A percentile compares a stretch with the other conserved stretches of the same genome.
These are phyloP conservation scores for Vireo altiloquus DNA, from an alignment of 2,113 vertebrate species.

Conservation along the genomic window DNA sequence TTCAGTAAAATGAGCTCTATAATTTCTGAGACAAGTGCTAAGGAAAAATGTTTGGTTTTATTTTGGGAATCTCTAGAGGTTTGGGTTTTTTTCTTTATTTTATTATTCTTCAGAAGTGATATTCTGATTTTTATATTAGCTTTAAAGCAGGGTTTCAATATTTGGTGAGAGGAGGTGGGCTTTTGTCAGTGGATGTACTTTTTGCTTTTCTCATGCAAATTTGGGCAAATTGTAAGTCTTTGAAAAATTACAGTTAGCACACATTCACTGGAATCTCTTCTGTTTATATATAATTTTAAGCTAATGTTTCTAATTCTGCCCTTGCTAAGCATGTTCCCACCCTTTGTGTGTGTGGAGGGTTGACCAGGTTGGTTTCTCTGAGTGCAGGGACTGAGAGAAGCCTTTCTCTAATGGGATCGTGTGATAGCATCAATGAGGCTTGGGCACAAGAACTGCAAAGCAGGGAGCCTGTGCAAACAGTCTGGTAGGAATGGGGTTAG, in stretches of 20 bases:
- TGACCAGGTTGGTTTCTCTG: background rate
- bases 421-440: background rate
- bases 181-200: background rate
- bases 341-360: background rate
- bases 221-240: background rate
- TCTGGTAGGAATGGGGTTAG: background rate
- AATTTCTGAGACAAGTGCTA: background rate
- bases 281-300: background rate
- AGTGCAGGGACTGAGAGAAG: background rate
- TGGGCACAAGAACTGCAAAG: background rate
- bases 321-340: background rate
- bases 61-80: background rate
- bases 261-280: background rate
- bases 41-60: background rate
- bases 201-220: background rate
- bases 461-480: rapidly evolving
- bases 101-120: background rate
- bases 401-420: background rate
- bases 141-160: background rate
- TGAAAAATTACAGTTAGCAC: background rate
- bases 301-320: background rate
- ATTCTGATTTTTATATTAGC: background rate
- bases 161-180: background rate
- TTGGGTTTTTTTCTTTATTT: background rate
- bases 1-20: background rate